Evolutionary conservation across 2,797 vertebrate species (phyloP), one percentile per base, ranked within the genome.

Genomic region (Antrozous pallidus): DNA sequence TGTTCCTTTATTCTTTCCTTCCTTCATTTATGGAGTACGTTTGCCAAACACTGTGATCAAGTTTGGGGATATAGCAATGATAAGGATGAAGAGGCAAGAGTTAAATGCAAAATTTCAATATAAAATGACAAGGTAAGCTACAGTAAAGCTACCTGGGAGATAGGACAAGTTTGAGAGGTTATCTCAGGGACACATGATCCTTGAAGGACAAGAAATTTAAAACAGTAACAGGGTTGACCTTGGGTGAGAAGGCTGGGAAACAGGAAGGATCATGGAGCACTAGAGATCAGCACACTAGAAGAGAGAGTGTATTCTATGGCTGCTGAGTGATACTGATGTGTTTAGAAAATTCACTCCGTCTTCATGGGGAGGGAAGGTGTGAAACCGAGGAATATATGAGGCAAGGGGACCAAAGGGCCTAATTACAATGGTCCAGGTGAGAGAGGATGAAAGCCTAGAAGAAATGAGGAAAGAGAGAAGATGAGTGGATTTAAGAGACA

Each of bases 1-100:
- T 90, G 6, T 89, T 69, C 47, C 36, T 86, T 85, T 82, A 79
- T 65, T 81, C 36, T 90, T 90, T 80, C 36, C 28, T 91, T 75
- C 40, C 51, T 94, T 93, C 58, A 80, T 80, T 73, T 83, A 83
- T 14, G 88, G 38, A 95, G 16, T 49, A 42, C 18, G 93, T 93
- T 49, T 56, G 8, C 2, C n/a, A 94, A 54, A 38, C 26, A 79
- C 3, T 51, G 51, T 54, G 45, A 80, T 80, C 89, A 94, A 81
- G 38, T 2, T 0, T 63, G 49, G 47, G 24, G 56, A 51, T 94
- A 70, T 61, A 91, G 26, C 84, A 82, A 94, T n/a, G 17, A 81
- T 49, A 87, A 94, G 87, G 45, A 71, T 42, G 36, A 58, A 5
- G 20, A 83, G 22, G 63, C 54, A 91, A 88, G 56, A 63, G 40